Evolutionary conservation across 2,797 vertebrate genomes (phyloP).

Genomic region (Labeo calbasu): DNA sequence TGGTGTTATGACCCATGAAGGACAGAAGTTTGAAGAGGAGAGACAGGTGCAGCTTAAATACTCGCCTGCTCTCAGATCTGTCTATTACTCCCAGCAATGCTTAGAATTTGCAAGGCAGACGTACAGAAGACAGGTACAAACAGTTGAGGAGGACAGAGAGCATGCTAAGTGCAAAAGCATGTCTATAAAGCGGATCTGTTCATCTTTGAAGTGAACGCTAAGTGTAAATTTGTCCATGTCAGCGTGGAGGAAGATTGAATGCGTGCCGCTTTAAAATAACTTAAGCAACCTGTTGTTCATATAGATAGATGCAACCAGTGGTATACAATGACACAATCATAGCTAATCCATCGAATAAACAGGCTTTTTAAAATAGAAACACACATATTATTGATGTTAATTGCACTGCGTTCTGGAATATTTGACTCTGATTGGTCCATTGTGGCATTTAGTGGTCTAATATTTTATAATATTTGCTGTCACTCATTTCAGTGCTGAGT

Average conservation of each 20-base stretch:
- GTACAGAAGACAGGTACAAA: slow-evolving; percentile 51
- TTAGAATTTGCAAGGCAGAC: slow-evolving; percentile 46
- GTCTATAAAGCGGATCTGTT: slow-evolving; percentile 48
- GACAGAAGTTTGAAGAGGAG: slow-evolving; percentile 52
- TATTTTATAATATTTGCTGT: neutral
- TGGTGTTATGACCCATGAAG: slow-evolving; percentile 28
- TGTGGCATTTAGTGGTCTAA: no score
- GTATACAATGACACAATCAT: neutral
- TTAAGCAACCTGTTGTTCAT: slow-evolving; percentile 44
- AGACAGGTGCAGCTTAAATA: slow-evolving; percentile 60
- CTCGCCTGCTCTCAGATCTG: slow-evolving; percentile 43
- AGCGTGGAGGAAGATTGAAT: slow-evolving; percentile 65
- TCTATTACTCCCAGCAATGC: slow-evolving; percentile 47
- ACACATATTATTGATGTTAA: neutral
- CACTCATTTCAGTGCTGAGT: neutral
- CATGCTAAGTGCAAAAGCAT: slow-evolving; percentile 48
- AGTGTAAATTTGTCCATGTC: slow-evolving; percentile 76
- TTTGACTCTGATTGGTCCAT: neutral
- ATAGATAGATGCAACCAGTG: neutral
- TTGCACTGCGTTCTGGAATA: neutral
- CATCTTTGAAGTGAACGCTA: slow-evolving; percentile 53
- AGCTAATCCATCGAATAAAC: neutral
- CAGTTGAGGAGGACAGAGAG: slow-evolving; percentile 24
- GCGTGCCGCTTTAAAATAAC: slow-evolving; percentile 70
- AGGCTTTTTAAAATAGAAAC: neutral